Evolutionary conservation across 2,888 invertebrate species (phyloP), one percentile per base, ranked within the genome.

Genomic region (Xanthia togata): DNA sequence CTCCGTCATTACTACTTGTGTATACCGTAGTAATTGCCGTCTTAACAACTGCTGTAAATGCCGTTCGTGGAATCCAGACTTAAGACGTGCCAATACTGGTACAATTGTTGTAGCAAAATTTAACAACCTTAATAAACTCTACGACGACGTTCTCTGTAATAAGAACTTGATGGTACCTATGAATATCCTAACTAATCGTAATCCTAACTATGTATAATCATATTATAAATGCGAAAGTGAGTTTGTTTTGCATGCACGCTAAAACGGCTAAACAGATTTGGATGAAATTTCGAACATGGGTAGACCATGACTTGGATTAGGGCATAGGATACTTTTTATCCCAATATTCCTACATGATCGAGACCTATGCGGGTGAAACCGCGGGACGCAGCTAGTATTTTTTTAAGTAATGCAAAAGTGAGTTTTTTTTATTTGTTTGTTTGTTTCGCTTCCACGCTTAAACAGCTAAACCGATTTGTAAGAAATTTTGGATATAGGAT

Each of bases 61-160:
- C 44, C 26, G 23, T 81, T 75, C 63, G 26, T 63, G n/a, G 70
- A 75, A 60, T 68, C 65, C 62, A 63, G 65, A 73, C 65, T 67
- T 67, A 76, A 70, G 65, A 50, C 55, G 59, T 75, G 75, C 57
- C 71, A 70, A 82, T 85, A 76, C 70, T 63, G 59, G 26, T 31
- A 35, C 69, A 65, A 75, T 84, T 81, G 75, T 67, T 81, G 41
- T 68, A 71, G 70, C 70, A 69, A 69, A 67, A 69, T 69, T 75
- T 81, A 64, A 82, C 81, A 75, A 26, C 68, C 71, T 44, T 60
- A 68, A 84, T 84, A 75, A 84, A 82, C 55, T 80, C 50, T 26
- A 44, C 55, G 65, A n/a, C 17, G 23, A 26, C 35, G 26, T 23
- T 31, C 14, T 50, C 3, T 31, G 57, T 47, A 26, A 59, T 47